Evolutionary conservation across 2,113 vertebrate species (phyloP).

Genomic region (Sinocyclocheilus grahami): DNA sequence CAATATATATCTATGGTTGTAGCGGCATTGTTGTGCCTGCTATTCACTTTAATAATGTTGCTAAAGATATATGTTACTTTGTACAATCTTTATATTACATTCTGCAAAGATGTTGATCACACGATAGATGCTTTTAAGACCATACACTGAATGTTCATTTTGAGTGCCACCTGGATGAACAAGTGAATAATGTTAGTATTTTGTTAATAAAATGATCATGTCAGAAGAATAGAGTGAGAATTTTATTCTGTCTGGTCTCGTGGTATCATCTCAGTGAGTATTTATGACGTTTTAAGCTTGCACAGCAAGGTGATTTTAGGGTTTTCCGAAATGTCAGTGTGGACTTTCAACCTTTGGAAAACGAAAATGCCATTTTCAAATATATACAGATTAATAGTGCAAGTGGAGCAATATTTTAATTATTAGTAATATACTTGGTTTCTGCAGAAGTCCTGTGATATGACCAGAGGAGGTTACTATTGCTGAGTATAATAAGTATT

Average conservation of each 20-base stretch:
- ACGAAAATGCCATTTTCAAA: background rate
- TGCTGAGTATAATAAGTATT: background rate
- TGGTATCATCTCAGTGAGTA: background rate
- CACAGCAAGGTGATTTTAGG: background rate
- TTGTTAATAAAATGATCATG: background rate
- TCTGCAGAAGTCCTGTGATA: background rate
- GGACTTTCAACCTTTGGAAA: background rate
- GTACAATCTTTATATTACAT: background rate
- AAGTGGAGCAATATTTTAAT: background rate
- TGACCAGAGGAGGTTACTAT: background rate
- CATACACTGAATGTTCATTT: no score
- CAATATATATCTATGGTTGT: background rate
- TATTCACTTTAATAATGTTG: background rate
- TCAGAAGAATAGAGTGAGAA: background rate
- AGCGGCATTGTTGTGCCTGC: background rate
- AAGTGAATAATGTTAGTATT: background rate
- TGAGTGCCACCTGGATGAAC: no score
- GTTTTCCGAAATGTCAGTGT: background rate
- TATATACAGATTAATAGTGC: background rate
- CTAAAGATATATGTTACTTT: background rate
- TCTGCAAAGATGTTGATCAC: background rate
- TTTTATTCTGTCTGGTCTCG: background rate
- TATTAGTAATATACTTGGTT: background rate
- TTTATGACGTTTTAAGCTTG: background rate
- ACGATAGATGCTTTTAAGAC: background rate